phyloP scores from a whole-genome alignment of 2,797 vertebrate genomes.

The Parauchenoglanis punctatus region DNA sequence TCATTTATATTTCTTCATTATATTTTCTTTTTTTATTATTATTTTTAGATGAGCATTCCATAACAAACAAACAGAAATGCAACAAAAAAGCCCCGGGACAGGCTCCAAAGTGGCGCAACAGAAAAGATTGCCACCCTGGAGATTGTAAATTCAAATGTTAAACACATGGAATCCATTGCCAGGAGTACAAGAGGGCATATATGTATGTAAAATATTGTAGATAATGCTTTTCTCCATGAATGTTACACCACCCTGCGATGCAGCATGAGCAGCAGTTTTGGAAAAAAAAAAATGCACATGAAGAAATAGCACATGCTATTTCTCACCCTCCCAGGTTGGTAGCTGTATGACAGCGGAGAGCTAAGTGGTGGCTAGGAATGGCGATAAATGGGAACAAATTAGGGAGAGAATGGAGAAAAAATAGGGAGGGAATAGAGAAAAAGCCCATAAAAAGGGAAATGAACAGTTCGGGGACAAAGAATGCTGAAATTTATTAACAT shows the following conservation, averaged over 20 bases:
- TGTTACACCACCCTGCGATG: background rate
- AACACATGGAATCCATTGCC: no score
- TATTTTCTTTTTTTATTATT: background rate
- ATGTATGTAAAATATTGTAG: background rate
- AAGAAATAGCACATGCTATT: background rate
- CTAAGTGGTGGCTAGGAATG: background rate
- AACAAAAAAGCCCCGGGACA: no score
- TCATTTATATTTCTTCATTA: background rate
- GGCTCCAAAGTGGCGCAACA: no score
- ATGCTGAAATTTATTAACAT: background rate
- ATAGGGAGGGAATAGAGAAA: no score
- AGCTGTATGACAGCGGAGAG: background rate
- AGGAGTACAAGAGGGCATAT: no score
- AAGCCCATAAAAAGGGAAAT: no score
- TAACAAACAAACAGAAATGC: no score
- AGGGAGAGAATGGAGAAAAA: background rate
- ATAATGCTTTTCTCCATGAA: background rate
- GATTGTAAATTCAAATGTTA: no score
- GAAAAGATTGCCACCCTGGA: no score
- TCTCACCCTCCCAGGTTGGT: background rate
- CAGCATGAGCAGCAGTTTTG: background rate
- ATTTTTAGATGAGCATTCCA: no score
- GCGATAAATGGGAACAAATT: background rate
- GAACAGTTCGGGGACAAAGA: background rate
- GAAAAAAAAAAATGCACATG: background rate